Conservation (phyloP, 2,888 invertebrate species). For the Ferdinandea cuprea region DNA sequence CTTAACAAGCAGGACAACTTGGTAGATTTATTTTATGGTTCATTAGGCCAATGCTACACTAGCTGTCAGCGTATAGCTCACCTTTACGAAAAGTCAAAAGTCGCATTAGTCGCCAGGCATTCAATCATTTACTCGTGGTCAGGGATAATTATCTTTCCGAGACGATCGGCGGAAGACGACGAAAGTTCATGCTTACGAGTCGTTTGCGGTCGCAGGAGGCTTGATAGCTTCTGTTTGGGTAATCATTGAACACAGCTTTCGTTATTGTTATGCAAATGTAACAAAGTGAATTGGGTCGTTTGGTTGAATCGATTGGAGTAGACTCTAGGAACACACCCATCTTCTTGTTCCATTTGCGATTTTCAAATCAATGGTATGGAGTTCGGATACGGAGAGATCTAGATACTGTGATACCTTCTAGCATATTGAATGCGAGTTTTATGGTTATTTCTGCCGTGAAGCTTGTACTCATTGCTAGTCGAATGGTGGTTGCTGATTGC, state of each 20-base stretch:
- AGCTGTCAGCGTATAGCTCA: slow-evolving; percentile 13
- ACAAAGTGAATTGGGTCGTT: slow-evolving; percentile 64
- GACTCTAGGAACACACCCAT: slow-evolving; percentile 23
- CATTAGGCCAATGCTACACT: slow-evolving; percentile 50
- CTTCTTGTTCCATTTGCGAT: slow-evolving; percentile 19
- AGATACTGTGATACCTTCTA: background rate
- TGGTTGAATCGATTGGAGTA: slow-evolving; percentile 47
- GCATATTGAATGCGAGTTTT: slow-evolving; percentile 59
- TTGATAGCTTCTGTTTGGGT: slow-evolving; percentile 59
- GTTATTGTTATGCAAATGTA: slow-evolving; percentile 66
- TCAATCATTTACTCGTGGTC: slow-evolving; percentile 70
- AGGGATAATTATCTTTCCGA: slow-evolving; percentile 64
- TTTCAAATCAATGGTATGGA: slow-evolving; percentile 22
- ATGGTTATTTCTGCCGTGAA: slow-evolving; percentile 44
- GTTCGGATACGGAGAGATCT: slow-evolving; percentile 17
- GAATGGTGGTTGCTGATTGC: slow-evolving; percentile 16
- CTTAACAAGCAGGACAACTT: slow-evolving; percentile 13
- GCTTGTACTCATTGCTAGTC: background rate
- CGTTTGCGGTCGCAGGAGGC: slow-evolving; percentile 27
- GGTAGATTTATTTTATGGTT: slow-evolving; percentile 54
- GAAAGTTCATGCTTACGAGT: slow-evolving; percentile 44
- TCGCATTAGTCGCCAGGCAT: slow-evolving; percentile 47
- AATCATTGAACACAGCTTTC: slow-evolving; percentile 68
- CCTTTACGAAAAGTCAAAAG: slow-evolving; percentile 34
- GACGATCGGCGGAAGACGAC: background rate